These are phyloP conservation scores for Cataglyphis livida DNA, from an alignment of 2,888 invertebrate species.

Conservation along the genomic window DNA sequence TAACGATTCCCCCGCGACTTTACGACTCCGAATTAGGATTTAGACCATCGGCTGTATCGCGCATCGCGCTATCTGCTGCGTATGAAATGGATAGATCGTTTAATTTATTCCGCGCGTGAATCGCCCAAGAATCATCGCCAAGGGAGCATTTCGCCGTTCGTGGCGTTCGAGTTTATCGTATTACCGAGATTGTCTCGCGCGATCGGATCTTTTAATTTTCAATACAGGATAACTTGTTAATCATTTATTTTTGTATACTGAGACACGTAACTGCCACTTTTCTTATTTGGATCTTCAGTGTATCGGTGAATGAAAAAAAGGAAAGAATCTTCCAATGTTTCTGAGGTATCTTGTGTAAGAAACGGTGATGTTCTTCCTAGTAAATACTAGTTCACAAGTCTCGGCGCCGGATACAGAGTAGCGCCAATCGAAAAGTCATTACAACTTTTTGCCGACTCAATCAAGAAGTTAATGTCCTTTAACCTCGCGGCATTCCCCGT, in stretches of 20 bases:
- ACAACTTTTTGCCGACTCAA: conserved; percentile 84
- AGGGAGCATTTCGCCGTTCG: neutral
- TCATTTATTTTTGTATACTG: neutral
- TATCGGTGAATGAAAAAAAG: conserved; percentile 8
- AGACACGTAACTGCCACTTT: conserved; percentile 18
- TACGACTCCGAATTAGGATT: conserved; percentile 79
- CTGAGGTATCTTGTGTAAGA: conserved; percentile 22
- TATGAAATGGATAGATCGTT: conserved; percentile 25
- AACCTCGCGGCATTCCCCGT: conserved; percentile 81
- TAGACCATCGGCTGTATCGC: conserved; percentile 66
- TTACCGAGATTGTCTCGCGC: neutral
- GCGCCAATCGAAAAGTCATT: conserved; percentile 84
- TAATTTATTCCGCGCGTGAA: conserved; percentile 52
- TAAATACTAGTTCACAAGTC: conserved; percentile 52
- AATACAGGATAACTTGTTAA: neutral
- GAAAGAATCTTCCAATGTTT: neutral
- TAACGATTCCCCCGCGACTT: conserved; percentile 69
- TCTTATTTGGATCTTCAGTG: conserved; percentile 6
- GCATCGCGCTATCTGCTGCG: conserved; percentile 46
- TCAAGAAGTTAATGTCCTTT: conserved; percentile 85
- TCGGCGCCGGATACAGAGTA: conserved; percentile 47
- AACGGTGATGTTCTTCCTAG: conserved; percentile 35
- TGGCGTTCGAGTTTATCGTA: conserved; percentile 14
- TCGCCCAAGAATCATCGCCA: conserved; percentile 13
- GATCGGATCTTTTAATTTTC: neutral